A percentile compares a stretch with the other conserved stretches of the same genome.
Conservation (phyloP, 2,113 vertebrate species). For the Dicrurus megarhynchus region DNA sequence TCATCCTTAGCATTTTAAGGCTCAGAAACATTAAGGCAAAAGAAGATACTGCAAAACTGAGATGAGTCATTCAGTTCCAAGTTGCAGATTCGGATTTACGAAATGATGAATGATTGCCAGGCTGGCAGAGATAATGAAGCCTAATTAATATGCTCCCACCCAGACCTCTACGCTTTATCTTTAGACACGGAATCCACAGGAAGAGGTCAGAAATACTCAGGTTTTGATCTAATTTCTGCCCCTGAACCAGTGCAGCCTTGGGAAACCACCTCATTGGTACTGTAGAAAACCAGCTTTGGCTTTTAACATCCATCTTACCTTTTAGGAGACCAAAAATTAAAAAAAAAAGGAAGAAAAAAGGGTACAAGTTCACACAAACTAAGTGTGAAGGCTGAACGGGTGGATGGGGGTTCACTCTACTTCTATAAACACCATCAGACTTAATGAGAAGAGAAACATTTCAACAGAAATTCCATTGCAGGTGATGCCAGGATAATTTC, state of each 20-base stretch:
- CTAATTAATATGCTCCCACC: background rate
- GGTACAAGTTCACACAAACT: background rate
- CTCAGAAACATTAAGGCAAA: background rate
- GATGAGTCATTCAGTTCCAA: background rate
- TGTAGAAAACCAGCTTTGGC: background rate
- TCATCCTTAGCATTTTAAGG: background rate
- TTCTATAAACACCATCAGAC: background rate
- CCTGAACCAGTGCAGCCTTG: background rate
- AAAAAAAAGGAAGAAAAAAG: background rate
- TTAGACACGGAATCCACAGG: background rate
- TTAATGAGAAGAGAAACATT: background rate
- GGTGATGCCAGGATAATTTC: background rate
- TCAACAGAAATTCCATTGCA: background rate
- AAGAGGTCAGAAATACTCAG: background rate
- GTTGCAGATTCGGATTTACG: background rate
- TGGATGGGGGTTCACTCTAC: background rate
- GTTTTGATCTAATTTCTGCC: background rate
- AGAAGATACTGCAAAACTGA: background rate
- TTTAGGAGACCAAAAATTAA: background rate
- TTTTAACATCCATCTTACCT: background rate
- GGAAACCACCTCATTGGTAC: background rate
- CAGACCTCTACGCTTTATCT: background rate
- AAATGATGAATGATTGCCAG: background rate
- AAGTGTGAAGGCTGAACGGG: background rate
- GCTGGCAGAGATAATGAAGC: background rate